Base-by-base conservation (phyloP, 2,888 invertebrate genomes). In the Silvanus unidentatus region DNA sequence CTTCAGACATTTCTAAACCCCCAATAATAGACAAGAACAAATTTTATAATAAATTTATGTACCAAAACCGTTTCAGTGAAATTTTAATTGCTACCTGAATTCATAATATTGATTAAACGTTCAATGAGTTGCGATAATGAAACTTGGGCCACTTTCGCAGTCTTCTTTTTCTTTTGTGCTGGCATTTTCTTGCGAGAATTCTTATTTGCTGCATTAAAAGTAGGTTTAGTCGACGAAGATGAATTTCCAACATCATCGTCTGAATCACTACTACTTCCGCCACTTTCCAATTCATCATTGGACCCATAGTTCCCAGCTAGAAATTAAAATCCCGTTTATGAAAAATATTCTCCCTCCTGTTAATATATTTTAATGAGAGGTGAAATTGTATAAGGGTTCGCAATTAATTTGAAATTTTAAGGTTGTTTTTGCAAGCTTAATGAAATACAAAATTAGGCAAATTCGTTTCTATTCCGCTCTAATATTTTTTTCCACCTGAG, bases 1-100 rank as follows among this genome's bases (percentile, higher is more conserved):
- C 79, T 48, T 80, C 80, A 59, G 71, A 52, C 53, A 60, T 55
- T 32, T 53, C 63, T 57, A 43, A 12, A 27, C 15, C 6, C 37
- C 5, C n/a, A 36, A 41, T 22, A 16, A 38, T 27, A 40, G 15
- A 13, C n/a, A 40, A 44, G 34, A 32, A 32, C 3, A 32, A 28
- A 9, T 28, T 41, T 16, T 28, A 28, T 28, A 28, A 28, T 8
- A 28, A 28, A 28, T 28, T 8, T 9, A 28, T 10, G 8, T 28
- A 28, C 8, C 10, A 28, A 28, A 28, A 22, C 22, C 8, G 8
- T 22, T 22, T 22, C 8, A 5, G 22, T 22, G 3, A 5, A 22
- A 22, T 22, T 22, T 22, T 5, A 22, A n/a, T n/a, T n/a, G n/a
- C 4, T 44, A 55, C 53, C 55, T 48, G 32, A 40, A 38, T 48